A percentile compares a stretch with the other conserved stretches of the same genome.
Conservation (phyloP, 2,113 vertebrate species). For the Corvus moneduloides region DNA sequence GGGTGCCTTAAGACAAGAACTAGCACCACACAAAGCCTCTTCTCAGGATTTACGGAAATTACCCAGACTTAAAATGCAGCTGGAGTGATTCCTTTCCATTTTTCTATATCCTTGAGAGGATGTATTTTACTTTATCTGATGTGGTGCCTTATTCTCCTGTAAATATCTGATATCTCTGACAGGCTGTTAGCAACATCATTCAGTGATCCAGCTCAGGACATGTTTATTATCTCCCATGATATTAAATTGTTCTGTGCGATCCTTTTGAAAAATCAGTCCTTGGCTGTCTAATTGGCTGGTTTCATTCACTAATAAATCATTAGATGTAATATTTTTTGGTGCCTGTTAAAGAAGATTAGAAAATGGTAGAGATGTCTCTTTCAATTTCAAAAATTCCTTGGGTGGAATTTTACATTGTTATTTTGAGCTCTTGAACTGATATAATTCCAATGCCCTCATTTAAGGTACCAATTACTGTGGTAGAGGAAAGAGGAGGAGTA, state of each 20-base stretch:
- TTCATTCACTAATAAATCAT: constrained; percentile 4
- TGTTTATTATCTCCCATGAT: constrained; percentile 33
- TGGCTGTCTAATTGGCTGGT: constrained; percentile 7
- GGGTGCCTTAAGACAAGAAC: not conserved
- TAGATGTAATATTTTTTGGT: not conserved
- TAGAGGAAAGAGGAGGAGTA: not conserved
- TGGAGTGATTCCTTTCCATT: not conserved
- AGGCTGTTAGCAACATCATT: constrained; percentile 1
- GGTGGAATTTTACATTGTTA: not conserved
- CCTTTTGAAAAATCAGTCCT: not conserved
- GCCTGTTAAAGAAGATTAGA: not conserved
- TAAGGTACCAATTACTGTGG: not conserved
- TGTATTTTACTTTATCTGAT: constrained; percentile 54
- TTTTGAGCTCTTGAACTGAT: not conserved
- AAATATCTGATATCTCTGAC: constrained; percentile 49
- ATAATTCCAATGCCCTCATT: not conserved
- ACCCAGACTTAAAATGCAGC: not conserved
- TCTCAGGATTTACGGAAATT: not conserved
- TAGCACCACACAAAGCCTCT: not conserved
- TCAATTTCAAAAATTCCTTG: not conserved
- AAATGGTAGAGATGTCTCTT: not conserved
- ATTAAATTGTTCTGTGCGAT: not conserved
- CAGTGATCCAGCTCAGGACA: not conserved
- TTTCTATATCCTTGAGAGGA: constrained; percentile 25
- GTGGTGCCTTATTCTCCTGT: constrained; percentile 31